These are phyloP conservation scores for Drosophila peninsularis DNA, from an alignment of 2,888 invertebrate species.

Conservation along the genomic window DNA sequence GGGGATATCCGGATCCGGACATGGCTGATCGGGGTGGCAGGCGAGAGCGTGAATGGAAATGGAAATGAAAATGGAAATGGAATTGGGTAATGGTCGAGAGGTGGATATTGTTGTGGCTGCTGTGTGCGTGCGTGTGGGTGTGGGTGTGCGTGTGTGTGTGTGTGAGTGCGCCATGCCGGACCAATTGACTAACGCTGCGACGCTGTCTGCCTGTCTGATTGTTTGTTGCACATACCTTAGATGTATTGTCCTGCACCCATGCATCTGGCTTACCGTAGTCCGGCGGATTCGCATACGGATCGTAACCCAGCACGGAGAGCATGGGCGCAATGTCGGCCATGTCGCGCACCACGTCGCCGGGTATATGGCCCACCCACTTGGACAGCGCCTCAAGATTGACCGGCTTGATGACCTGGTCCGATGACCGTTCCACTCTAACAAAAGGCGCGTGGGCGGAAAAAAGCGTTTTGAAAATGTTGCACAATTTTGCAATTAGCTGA, in stretches of 20 bases:
- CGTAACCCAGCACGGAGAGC: conserved; percentile 96
- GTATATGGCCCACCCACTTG: conserved; percentile 96
- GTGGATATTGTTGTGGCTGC: conserved; percentile 8
- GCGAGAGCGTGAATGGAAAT: neutral
- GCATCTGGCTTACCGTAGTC: conserved; percentile 94
- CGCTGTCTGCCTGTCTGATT: conserved; percentile 55
- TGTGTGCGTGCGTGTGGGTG: neutral
- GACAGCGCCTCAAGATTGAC: conserved; percentile 97
- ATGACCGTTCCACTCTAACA: conserved; percentile 95
- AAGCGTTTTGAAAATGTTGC: conserved; percentile 27
- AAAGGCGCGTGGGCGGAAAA: conserved; percentile 41
- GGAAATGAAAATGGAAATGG: conserved; percentile 12
- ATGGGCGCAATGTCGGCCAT: conserved; percentile 98
- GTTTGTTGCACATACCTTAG: conserved; percentile 82
- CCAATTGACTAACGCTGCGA: conserved; percentile 8
- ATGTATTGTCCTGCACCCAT: conserved; percentile 89
- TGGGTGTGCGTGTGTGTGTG: neutral
- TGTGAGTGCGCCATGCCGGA: conserved; percentile 5
- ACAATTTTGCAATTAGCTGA: conserved; percentile 26
- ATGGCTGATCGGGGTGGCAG: conserved; percentile 1
- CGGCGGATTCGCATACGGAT: conserved; percentile 98
- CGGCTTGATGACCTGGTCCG: conserved; percentile 99
- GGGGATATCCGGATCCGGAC: conserved; percentile 51
- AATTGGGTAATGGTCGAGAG: conserved; percentile 7
- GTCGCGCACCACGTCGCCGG: conserved; percentile 95